A percentile compares a stretch with the other conserved stretches of the same genome.
These are phyloP conservation scores for Argentina silus DNA, from an alignment of 2,797 vertebrate species.

Conservation along the genomic window DNA sequence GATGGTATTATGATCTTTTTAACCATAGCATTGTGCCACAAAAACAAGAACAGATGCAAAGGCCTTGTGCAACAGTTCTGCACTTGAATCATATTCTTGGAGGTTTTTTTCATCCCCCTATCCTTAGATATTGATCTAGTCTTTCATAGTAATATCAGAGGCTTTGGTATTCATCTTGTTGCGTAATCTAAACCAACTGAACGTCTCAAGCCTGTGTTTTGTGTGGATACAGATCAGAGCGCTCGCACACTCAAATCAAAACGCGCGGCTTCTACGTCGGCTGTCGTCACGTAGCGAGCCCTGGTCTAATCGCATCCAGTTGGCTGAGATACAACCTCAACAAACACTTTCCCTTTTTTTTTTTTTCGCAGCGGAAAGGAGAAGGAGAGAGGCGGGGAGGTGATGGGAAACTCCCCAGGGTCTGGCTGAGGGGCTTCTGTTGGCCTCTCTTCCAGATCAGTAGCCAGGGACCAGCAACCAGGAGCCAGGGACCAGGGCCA, in stretches of 20 bases:
- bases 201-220: not conserved
- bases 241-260: not conserved
- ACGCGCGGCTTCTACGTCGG: not conserved
- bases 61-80: no score
- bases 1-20: not conserved
- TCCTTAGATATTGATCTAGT: not conserved
- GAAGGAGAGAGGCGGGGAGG: conserved; percentile 20
- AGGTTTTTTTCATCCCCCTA: not conserved
- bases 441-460: conserved; percentile 66
- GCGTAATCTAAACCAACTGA: not conserved
- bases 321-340: conserved; percentile 23
- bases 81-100: not conserved
- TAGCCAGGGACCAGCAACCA: not conserved
- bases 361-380: conserved; percentile 7
- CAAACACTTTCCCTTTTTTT: conserved; percentile 11
- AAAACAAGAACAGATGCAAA: no score
- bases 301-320: not conserved
- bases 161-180: not conserved
- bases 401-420: conserved; percentile 71
- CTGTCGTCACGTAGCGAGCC: not conserved
- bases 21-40: not conserved
- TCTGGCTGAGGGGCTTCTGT: conserved; percentile 59
- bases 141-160: not conserved
- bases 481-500: not conserved
- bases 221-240: not conserved